Percentiles rank a stretch among this genome's conserved stretches.
Conservation (phyloP, 1,140 invertebrate genomes). For the Aphis craccivora region DNA sequence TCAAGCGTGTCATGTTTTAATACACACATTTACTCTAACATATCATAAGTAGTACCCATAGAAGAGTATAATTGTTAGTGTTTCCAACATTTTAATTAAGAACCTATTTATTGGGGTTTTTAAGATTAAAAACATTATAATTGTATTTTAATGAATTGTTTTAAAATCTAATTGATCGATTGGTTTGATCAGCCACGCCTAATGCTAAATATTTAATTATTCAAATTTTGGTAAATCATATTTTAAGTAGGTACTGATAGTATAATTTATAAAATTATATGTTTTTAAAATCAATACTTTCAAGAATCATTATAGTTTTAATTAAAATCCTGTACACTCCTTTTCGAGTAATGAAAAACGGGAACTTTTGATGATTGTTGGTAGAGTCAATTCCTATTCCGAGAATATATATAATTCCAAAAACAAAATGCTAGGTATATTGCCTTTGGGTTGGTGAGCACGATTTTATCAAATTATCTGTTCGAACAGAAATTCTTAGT, state of each 20-base stretch:
- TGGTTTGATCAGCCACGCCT: too few species aligned
- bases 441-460: not conserved
- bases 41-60: not conserved
- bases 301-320: not conserved
- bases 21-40: not conserved
- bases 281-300: not conserved
- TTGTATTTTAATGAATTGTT: not conserved
- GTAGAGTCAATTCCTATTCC: not conserved
- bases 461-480: slow-evolving; percentile 28
- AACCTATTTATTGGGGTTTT: not conserved
- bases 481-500: not conserved
- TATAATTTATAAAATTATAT: not conserved
- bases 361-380: not conserved
- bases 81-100: not conserved
- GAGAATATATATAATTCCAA: not conserved
- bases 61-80: not conserved
- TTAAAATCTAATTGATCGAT: not conserved
- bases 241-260: not conserved
- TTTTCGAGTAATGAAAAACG: not conserved
- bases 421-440: not conserved
- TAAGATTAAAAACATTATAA: not conserved
- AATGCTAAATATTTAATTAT: too few species aligned
- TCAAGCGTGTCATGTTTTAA: not conserved
- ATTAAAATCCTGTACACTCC: not conserved
- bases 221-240: not conserved